Conservation (phyloP, 2,113 vertebrate genomes). For the Hydrochoerus hydrochaeris region DNA sequence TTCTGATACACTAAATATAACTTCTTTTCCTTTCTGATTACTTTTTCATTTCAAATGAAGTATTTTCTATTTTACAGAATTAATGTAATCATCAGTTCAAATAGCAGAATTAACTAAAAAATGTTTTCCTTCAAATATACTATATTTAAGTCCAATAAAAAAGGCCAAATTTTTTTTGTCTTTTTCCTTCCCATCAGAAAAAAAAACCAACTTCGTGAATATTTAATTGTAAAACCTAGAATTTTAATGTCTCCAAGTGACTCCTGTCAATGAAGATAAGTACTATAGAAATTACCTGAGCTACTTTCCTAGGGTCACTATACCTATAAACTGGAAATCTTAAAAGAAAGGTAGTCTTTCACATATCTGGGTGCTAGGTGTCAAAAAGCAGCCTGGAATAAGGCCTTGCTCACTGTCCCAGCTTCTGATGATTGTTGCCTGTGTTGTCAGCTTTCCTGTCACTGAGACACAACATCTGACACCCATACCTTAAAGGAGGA, state of each 20-base stretch:
- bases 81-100: conserved; percentile 63
- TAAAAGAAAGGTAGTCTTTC: not conserved
- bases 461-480: not conserved
- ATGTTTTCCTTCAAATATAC: conserved; percentile 30
- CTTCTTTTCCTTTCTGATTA: conserved; percentile 63
- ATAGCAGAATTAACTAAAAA: conserved; percentile 38
- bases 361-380: not conserved
- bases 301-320: not conserved
- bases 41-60: conserved; percentile 76
- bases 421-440: not conserved
- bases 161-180: not conserved
- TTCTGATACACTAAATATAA: not conserved
- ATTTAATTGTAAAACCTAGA: not conserved
- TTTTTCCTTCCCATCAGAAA: not conserved
- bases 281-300: not conserved
- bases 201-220: not conserved
- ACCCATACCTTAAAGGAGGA: not conserved
- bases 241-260: not conserved
- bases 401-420: not conserved
- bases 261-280: not conserved
- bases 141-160: conserved; percentile 42
- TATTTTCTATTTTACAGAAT: conserved; percentile 54
- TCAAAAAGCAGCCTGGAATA: not conserved
- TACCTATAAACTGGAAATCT: not conserved
- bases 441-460: not conserved